Percentiles rank a stretch among this genome's conserved stretches.
These are phyloP conservation scores for Diadumene lineata DNA, from an alignment of 92 coral and sea anemone genomes.

Conservation along the genomic window DNA sequence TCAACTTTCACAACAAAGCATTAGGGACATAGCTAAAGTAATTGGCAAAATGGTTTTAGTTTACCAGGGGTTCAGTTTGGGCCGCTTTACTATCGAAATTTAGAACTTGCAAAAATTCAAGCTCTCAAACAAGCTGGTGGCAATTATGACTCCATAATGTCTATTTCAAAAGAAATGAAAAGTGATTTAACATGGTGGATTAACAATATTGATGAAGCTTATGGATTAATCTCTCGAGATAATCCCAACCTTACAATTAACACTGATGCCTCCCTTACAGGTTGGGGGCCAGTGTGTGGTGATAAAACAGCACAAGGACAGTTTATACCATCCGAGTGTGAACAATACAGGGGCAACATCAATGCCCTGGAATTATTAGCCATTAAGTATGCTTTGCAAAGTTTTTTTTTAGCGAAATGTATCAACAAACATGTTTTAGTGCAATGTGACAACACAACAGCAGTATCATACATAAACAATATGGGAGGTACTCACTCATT, in stretches of 20 bases:
- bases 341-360: constrained; percentile 28
- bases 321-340: constrained; percentile 41
- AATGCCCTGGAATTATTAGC: constrained; percentile 49
- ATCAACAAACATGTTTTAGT: constrained; percentile 41
- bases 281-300: constrained; percentile 47
- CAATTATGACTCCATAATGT: constrained; percentile 35
- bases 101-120: constrained; percentile 36
- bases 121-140: constrained; percentile 34
- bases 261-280: constrained; percentile 34
- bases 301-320: constrained; percentile 34
- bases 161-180: constrained; percentile 30
- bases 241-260: constrained; percentile 39
- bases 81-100: constrained; percentile 32
- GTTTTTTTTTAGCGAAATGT: constrained; percentile 27
- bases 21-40: constrained; percentile 38
- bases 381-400: constrained; percentile 42
- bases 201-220: constrained; percentile 26
- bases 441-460: constrained; percentile 48
- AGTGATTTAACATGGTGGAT: constrained; percentile 26
- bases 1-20: constrained; percentile 17
- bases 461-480: no score
- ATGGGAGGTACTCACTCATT: constrained; percentile 52
- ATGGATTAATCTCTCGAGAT: constrained; percentile 32
- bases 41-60: constrained; percentile 41
- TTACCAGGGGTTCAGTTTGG: constrained; percentile 44